Conservation (phyloP, 2,797 vertebrate species). For the Sebastes miniatus region DNA sequence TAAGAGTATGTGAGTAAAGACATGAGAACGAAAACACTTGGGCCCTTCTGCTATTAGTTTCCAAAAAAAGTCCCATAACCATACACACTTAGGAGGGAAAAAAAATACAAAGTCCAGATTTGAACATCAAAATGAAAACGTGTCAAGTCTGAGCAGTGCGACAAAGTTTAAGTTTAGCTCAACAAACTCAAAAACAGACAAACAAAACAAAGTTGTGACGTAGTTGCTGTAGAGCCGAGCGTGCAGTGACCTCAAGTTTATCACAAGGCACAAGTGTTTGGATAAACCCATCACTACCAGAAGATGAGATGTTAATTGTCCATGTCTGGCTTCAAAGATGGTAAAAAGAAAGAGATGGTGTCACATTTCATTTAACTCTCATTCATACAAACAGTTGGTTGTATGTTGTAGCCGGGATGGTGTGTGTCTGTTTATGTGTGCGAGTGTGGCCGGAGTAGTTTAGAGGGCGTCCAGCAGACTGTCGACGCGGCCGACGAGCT, state of each 20-base stretch:
- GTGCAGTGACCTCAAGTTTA: conserved; percentile 57
- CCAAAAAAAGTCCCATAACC: conserved; percentile 44
- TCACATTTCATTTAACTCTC: conserved; percentile 51
- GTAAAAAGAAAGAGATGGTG: conserved; percentile 18
- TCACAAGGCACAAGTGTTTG: conserved; percentile 66
- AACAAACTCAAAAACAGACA: conserved; percentile 34
- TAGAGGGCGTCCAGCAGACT: conserved; percentile 95
- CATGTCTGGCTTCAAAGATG: conserved; percentile 43
- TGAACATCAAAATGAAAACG: conserved; percentile 27
- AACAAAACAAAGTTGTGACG: conserved; percentile 12
- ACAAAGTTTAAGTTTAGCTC: conserved; percentile 10
- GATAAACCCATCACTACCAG: conserved; percentile 59
- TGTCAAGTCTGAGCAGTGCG: conserved; percentile 19
- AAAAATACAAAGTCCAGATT: conserved; percentile 31
- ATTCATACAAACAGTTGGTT: conserved; percentile 31
- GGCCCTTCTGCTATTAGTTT: conserved; percentile 26
- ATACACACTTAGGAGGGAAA: not conserved
- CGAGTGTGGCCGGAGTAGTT: conserved; percentile 22
- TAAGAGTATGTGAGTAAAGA: conserved; percentile 61
- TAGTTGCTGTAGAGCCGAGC: conserved; percentile 36
- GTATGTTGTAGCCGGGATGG: conserved; percentile 19
- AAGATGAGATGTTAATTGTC: conserved; percentile 48
- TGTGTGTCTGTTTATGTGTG: not conserved
- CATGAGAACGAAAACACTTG: conserved; percentile 49
- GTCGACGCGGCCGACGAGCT: conserved; percentile 93